Evolutionary conservation across 1,140 invertebrate genomes (phyloP), one percentile per base, ranked within the genome.

Genomic region (Laodelphax striatellus): DNA sequence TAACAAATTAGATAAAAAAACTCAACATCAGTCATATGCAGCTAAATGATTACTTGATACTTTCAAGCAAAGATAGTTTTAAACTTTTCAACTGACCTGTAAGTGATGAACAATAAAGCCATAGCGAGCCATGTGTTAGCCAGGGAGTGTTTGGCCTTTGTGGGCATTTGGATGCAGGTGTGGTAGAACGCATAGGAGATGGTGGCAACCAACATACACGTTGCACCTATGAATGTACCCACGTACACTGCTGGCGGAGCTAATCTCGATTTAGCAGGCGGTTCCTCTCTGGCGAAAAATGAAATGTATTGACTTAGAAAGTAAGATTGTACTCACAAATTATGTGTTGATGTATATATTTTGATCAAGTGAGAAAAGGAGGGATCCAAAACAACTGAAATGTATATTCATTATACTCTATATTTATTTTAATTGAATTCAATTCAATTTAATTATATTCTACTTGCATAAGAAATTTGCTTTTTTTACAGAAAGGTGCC

Each of bases 81-180:
- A 42, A 57, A 55, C 24, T 28, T 38, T 55, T 56, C 22, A 24
- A 57, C 58, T 63, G 63, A 72, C 34, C 76, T 86, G 71, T 92
- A 95, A 22, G 86, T 73, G 61, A 90, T 81, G 61, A 85, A 83
- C 0, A 95, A 78, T 0, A 88, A 68, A 5, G 84, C 76, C 42
- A 93, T 77, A 0, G 90, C 82, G 41, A 91, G 73, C 87, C 90
- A 93, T 2, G 87, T 89, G 72, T 95, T 94, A 19, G 93, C 79
- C 21, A 94, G 73, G 0, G 88, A 86, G 69, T 94, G 92, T 66
- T 92, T 91, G 31, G 86, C 81, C 69, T 89, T 90, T 63, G 87
- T 86, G 5, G 89, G 85, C 79, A 93, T 91, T 64, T 84, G 81
- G 62, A 95, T 90, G 0, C 83, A 80, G 0, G 82, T 77, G 62